A percentile compares a stretch with the other conserved stretches of the same genome.
Conservation (phyloP, 1,140 invertebrate species). For the Drosophila nebulosa region DNA sequence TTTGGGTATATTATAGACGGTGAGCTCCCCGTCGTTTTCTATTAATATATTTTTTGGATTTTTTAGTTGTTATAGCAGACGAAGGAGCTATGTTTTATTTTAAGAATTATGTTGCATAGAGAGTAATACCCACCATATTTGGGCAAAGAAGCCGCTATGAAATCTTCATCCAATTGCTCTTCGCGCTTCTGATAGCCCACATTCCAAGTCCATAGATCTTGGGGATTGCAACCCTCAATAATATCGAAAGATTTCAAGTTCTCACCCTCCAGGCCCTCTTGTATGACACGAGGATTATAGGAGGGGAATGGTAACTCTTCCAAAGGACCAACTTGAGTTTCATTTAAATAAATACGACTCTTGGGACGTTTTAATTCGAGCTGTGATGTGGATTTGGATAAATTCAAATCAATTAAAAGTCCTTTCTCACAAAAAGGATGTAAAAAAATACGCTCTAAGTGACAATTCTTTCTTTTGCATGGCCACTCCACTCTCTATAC, state of each 20-base stretch:
- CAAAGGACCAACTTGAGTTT: conserved; percentile 61
- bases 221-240: conserved; percentile 56
- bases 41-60: conserved; percentile 3
- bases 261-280: conserved; percentile 62
- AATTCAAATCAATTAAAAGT: no score
- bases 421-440: neutral
- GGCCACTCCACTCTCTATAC: conserved; percentile 7
- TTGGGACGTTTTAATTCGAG: conserved; percentile 72
- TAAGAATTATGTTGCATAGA: no score
- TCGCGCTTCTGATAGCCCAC: conserved; percentile 55
- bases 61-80: conserved; percentile 1
- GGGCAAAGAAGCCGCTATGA: conserved; percentile 51
- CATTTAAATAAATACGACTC: conserved; percentile 71
- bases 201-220: conserved; percentile 77
- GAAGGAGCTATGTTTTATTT: neutral
- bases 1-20: conserved; percentile 63
- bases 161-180: conserved; percentile 56
- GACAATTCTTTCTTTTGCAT: conserved; percentile 18
- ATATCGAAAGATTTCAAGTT: conserved; percentile 62
- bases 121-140: conserved; percentile 63
- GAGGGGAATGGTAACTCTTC: conserved; percentile 59
- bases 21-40: conserved; percentile 61
- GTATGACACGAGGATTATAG: conserved; percentile 69
- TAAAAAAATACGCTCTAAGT: no score
- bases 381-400: conserved; percentile 18